Evolutionary conservation across 2,888 invertebrate species (phyloP).

Genomic region (Rhagophthalmus giganteus): DNA sequence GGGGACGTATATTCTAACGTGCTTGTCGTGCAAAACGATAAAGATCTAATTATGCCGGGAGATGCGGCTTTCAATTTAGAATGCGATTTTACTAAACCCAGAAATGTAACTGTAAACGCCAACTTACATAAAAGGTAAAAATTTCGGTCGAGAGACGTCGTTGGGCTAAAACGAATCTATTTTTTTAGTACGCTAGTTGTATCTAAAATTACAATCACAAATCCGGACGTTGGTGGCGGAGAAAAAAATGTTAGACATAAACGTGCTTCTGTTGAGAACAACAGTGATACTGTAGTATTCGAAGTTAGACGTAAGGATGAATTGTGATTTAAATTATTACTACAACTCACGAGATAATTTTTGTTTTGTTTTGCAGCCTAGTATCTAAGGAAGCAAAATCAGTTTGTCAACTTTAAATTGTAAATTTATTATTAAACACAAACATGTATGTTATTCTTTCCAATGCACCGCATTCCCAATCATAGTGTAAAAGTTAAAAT

Average conservation of each 20-base stretch:
- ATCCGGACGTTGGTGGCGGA: slow-evolving; percentile 58
- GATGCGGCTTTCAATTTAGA: slow-evolving; percentile 68
- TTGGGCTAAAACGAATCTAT: not conserved
- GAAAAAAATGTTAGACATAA: slow-evolving; percentile 31
- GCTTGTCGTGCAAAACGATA: slow-evolving; percentile 68
- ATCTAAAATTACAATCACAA: slow-evolving; percentile 60
- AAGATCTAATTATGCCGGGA: slow-evolving; percentile 66
- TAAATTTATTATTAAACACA: slow-evolving; percentile 22
- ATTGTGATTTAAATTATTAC: slow-evolving; percentile 11
- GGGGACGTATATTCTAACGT: slow-evolving; percentile 64
- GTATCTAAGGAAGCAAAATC: not conserved
- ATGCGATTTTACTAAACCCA: slow-evolving; percentile 64
- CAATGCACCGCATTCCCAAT: not conserved
- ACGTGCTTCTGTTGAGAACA: slow-evolving; percentile 36
- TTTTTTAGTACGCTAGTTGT: slow-evolving; percentile 36
- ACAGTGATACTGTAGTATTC: slow-evolving; percentile 38
- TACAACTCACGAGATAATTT: not conserved
- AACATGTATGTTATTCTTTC: slow-evolving; percentile 6
- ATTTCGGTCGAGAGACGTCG: not conserved
- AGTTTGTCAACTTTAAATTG: slow-evolving; percentile 4
- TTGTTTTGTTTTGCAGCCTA: slow-evolving; percentile 12
- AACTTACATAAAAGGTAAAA: slow-evolving; percentile 3
- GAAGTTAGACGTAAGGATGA: slow-evolving; percentile 35
- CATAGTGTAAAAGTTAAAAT: no score
- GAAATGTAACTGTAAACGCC: slow-evolving; percentile 56